Evolutionary conservation across 2,888 invertebrate genomes (phyloP), one percentile per base, ranked within the genome.

Genomic region (Penaeus monodon): DNA sequence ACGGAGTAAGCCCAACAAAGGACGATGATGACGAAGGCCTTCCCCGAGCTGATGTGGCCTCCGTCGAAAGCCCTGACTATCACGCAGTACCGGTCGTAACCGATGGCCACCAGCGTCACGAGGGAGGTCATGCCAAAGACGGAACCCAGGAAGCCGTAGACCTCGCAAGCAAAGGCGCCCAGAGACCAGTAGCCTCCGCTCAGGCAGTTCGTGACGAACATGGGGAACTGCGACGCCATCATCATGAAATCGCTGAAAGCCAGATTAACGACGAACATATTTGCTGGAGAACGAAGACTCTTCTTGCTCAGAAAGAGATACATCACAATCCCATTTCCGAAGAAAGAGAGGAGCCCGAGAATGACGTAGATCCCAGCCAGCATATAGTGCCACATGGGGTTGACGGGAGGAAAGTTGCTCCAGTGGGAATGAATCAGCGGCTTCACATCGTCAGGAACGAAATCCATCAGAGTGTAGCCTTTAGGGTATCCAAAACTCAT

Each of bases 221-320:
- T 94, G 82, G 96, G 96, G 91, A 96, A 94, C 96, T 96, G 96
- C 91, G 93, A 93, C 91, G 95, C 93, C 97, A 97, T 97, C 96
- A 97, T 97, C 90, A 95, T 94, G 92, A 97, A 96, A 92, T 97
- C 97, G 85, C 97, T 97, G 92, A 98, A 95, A 66, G 98, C 98
- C 91, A 98, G 94, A 93, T 98, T 98, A 89, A 98, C 95, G 88
- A 98, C 96, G 91, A 98, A 94, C 91, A 98, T 94, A 93, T 98
- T 98, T 90, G 98, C 97, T 79, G 98, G 98, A 8, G 88, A 84
- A 12, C 90, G 82, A 33, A 91, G 86, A 27, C 84, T 81, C 81
- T 90, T 91, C 83, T 90, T 90, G 27, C 88, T 70, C 0, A 86
- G 79, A 88, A 91, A 91, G 12, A 91, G 89, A 66, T 90, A 91